Base-by-base conservation (phyloP, 2,888 invertebrate species). In the Silvanus unidentatus region DNA sequence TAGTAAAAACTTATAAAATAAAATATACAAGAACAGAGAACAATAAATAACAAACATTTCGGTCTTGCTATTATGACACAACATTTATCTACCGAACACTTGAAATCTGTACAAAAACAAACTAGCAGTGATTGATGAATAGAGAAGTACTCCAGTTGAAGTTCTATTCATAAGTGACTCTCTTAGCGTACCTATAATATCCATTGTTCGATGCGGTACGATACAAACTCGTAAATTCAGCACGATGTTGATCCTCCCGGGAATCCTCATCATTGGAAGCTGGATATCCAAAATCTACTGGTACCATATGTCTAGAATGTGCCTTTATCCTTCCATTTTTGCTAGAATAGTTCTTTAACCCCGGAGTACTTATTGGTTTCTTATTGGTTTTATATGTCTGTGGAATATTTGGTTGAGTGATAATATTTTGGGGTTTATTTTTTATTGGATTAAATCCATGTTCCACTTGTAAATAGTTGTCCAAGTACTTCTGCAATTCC, bases 311-410 rank as follows among this genome's bases (percentile, higher is more conserved):
- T 4, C 12, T 3, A 4, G 14, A 37, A 4, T 40, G 11, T 29
- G 49, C 45, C 30, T 48, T 43, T n/a, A 39, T 14, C 28, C 48
- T 47, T 14, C 10, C 16, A 9, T 39, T 35, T 15, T 52, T 50
- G 13, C 67, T 63, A 1, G 72, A 63, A 52, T 66, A 77, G 57
- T 75, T 71, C 48, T 73, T 73, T 14, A 77, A 62, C 1, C 76
- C 77, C 0, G 75, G 76, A 10, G 75, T 75, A 8, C 70, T 72
- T 13, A 64, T 62, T 1, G 74, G 69, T 43, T 70, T 65, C 57
- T 75, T 63, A 52, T 69, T 59, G 43, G 69, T 51, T 52, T 52
- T 62, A 42, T 70, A 72, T 1, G 63, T 61, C 29, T 63, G 64
- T 10, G 63, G 60, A 30, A 55, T 47, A 8, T 39, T 42, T 11